Evolutionary conservation across 1,140 invertebrate genomes (phyloP).

Genomic region (Drosophila micromelanica): DNA sequence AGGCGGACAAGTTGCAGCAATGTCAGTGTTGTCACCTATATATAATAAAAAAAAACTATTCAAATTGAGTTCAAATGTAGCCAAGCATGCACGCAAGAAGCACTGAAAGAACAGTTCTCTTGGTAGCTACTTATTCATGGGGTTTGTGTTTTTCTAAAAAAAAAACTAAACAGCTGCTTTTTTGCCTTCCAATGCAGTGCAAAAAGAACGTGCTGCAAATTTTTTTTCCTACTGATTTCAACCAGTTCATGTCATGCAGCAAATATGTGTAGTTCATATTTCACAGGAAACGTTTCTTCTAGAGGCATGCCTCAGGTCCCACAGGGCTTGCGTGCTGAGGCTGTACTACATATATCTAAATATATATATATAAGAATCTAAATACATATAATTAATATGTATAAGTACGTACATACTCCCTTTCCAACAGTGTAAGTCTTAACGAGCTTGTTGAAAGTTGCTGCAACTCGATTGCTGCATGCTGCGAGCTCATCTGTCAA

Average conservation of each 20-base stretch:
- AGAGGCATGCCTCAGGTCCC: not conserved
- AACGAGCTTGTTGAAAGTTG: slow-evolving; percentile 60
- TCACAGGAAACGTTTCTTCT: slow-evolving; percentile 1
- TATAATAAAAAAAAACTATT: no score
- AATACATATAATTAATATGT: slow-evolving; percentile 10
- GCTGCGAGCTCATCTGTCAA: slow-evolving; percentile 54
- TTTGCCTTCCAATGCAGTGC: not conserved
- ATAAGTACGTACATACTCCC: slow-evolving; percentile 10
- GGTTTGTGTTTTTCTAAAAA: no score
- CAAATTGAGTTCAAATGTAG: not conserved
- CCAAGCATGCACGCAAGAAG: not conserved
- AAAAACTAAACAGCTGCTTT: not conserved
- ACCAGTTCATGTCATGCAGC: not conserved
- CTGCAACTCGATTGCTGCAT: slow-evolving; percentile 38
- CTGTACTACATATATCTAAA: not conserved
- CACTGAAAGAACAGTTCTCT: no score
- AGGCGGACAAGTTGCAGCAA: slow-evolving; percentile 56
- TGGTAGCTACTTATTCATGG: no score
- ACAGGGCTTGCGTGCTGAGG: not conserved
- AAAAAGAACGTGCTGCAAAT: not conserved
- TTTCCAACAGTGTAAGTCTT: slow-evolving; percentile 19
- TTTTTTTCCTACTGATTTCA: slow-evolving; percentile 1
- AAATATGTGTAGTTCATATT: not conserved
- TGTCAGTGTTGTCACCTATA: not conserved
- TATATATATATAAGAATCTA: slow-evolving; percentile 10